Evolutionary conservation across 1,140 invertebrate species (phyloP), one percentile per base, ranked within the genome.

Genomic region (Orchestia grillus): DNA sequence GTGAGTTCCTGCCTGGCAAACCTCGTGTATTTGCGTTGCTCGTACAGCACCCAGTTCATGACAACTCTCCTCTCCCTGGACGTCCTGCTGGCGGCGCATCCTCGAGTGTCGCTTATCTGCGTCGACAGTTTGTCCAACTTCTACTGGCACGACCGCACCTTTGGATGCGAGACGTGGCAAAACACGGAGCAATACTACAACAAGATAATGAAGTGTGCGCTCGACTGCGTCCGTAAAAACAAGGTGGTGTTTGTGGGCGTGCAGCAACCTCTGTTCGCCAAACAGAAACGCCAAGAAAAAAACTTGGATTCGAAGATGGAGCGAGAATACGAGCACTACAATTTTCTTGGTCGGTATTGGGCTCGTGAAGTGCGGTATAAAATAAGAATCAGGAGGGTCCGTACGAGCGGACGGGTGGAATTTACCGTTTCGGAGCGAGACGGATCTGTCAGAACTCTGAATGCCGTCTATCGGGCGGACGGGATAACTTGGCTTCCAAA

Each of bases 111-210:
- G 41, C 88, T 91, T 4, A 36, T 91, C 19, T 91, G 88, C 88
- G 88, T 91, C 19, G 88, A 91, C 88, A 91, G 88, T 91, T 44
- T 91, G 41, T 91, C 88, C 36, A 91, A 91, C 88, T 91, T 91
- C 41, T 91, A 91, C 41, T 91, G 88, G 88, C 44, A 91, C 28
- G 88, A 91, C 28, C 88, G 88, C 23, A 28, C 88, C 41, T 91
- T 43, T 44, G 44, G 6, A 41, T 91, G 28, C 88, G 88, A 44
- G 41, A 91, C 88, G 15, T 91, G 88, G 88, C 4, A 44, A 91
- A 44, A 15, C 41, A 91, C 88, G 41, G 19, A 91, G 28, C 41
- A 91, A 44, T 91, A 91, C 36, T 91, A 91, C 88, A 44, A 91
- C 44, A 91, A 91, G 42, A 91, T 91, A 43, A 43, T 91, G 28